Base-by-base conservation (phyloP, 2,797 vertebrate species). In the Enteromius treurensis region DNA sequence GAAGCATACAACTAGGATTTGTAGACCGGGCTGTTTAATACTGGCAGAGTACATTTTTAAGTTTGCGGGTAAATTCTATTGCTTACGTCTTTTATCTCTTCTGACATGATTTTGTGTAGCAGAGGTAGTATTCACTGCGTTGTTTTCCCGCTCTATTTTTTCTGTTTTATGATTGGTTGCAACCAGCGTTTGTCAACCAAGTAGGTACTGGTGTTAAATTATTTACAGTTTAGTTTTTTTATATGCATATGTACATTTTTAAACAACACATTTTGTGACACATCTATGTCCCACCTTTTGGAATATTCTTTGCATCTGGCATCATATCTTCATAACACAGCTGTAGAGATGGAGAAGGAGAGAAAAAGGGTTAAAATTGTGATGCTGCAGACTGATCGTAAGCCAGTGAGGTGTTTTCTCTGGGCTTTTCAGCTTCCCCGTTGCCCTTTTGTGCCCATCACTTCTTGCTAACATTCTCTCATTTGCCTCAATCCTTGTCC, bases 341-440 rank as follows among this genome's bases (percentile, higher is more conserved):
- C 8, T 23, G 21, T 5, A 37, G 29, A 62, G 51, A 37, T 42
- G 4, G 2, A 49, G 9, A 26, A 5, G 29, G n/a, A 67, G 11
- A 40, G 49, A 58, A 34, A 49, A 74, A 21, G 37, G 65, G 40
- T 14, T 51, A 17, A 55, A 90, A 47, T 47, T 86, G 84, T 89
- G 89, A 81, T 3, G 49, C 84, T 83, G 89, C 90, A 89, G 84
- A 86, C 86, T 86, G 82, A 80, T 34, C 53, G 15, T 19, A 51
- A 55, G 19, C 90, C 93, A 92, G 91, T 88, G 73, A 83, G 40
- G 55, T 47, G 37, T 45, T 83, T 81, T 85, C 88, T 88, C 83
- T 80, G 80, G 55, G n/a, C 34, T 60, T 71, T 47, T 49, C 4
- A 79, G 69, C 55, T 53, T 86, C 32, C 75, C 40, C 77, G 86